Evolutionary conservation across 2,888 invertebrate genomes (phyloP).

Genomic region (Pyrgus malvae): DNA sequence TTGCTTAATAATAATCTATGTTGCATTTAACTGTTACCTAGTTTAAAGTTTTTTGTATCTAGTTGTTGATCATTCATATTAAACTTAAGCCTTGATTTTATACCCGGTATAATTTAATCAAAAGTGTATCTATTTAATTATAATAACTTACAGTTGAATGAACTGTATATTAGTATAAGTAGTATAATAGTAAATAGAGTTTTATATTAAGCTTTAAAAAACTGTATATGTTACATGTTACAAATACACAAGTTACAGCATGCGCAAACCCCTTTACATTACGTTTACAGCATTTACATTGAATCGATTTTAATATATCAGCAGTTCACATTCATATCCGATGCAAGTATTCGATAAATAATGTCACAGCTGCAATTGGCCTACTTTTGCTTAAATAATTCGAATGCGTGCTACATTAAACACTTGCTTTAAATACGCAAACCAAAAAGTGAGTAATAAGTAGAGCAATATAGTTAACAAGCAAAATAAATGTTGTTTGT

Average conservation of each 20-base stretch:
- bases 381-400: slow-evolving; percentile 11
- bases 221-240: no score
- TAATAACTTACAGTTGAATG: no score
- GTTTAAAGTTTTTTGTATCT: background rate
- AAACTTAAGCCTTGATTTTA: background rate
- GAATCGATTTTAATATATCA: slow-evolving; percentile 3
- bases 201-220: no score
- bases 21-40: background rate
- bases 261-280: background rate
- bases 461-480: no score
- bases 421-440: background rate
- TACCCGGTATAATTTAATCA: no score
- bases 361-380: slow-evolving; percentile 18
- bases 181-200: no score
- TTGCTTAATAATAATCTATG: slow-evolving; percentile 6
- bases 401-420: background rate
- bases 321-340: background rate
- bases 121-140: no score
- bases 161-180: no score
- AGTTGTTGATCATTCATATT: background rate
- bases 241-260: no score
- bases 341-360: slow-evolving; percentile 14
- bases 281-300: background rate
- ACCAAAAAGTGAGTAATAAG: background rate
- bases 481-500: no score